phyloP scores from a whole-genome alignment of 2,797 vertebrate genomes.

The Cuniculus paca region DNA sequence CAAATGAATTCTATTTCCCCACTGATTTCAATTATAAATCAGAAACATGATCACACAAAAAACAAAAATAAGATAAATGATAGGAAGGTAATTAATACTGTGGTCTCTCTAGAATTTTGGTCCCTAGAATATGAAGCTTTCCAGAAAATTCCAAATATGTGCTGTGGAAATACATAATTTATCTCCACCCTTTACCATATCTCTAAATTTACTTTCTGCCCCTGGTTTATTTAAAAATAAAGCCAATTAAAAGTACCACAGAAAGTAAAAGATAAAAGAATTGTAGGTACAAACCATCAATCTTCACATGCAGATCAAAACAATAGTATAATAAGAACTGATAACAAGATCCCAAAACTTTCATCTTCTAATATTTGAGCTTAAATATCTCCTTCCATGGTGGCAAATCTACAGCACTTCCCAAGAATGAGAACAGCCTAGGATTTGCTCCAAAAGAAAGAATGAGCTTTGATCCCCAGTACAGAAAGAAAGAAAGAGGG shows the following conservation, averaged over 20 bases:
- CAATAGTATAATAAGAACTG: not conserved
- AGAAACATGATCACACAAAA: conserved; percentile 20
- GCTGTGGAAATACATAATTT: not conserved
- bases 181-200: not conserved
- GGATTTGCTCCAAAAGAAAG: conserved; percentile 17
- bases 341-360: not conserved
- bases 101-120: not conserved
- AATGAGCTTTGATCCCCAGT: too few relatives aligned
- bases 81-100: not conserved
- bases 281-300: not conserved
- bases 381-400: not conserved
- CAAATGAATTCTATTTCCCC: not conserved
- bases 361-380: conserved; percentile 34
- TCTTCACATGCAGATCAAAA: not conserved
- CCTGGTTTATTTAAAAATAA: conserved; percentile 27
- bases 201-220: not conserved
- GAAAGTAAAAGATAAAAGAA: conserved; percentile 19
- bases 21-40: conserved; percentile 27
- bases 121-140: not conserved
- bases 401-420: conserved; percentile 7
- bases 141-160: not conserved
- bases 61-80: not conserved
- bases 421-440: not conserved
- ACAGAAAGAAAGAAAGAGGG: too few relatives aligned
- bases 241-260: not conserved